Conservation (phyloP, 2,888 invertebrate species). For the Calameuta filiformis region DNA sequence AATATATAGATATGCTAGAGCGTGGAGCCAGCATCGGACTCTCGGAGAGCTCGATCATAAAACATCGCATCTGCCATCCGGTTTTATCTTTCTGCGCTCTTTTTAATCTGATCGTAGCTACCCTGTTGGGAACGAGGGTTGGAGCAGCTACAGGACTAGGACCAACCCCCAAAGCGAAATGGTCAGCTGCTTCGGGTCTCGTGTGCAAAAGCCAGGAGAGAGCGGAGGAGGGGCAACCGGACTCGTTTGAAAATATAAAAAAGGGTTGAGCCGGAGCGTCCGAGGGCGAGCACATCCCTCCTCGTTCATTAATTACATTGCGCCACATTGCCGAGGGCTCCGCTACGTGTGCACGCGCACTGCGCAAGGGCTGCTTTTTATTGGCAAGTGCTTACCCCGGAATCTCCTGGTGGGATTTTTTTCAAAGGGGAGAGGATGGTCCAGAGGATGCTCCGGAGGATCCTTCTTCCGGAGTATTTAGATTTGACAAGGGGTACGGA, state of each 20-base stretch:
- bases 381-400: neutral
- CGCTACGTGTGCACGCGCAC: neutral
- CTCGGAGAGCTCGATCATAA: constrained; percentile 23
- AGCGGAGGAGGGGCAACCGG: neutral
- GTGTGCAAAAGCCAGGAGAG: constrained; percentile 26
- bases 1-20: neutral
- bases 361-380: neutral
- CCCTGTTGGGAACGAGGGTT: constrained; percentile 24
- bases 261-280: neutral
- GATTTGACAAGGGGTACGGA: too few species aligned
- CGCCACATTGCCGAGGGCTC: neutral
- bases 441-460: too few species aligned
- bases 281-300: neutral
- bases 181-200: constrained; percentile 26
- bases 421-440: too few species aligned
- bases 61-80: constrained; percentile 58
- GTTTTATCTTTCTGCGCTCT: constrained; percentile 54
- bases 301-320: constrained; percentile 8
- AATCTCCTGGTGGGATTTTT: neutral
- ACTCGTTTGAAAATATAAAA: neutral
- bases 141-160: constrained; percentile 1
- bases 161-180: constrained; percentile 32
- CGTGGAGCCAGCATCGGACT: too few species aligned
- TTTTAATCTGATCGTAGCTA: constrained; percentile 50
- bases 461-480: too few species aligned